These are phyloP conservation scores for Phalanger gymnotis DNA, from an alignment of 2,797 vertebrate genomes.

Conservation along the genomic window DNA sequence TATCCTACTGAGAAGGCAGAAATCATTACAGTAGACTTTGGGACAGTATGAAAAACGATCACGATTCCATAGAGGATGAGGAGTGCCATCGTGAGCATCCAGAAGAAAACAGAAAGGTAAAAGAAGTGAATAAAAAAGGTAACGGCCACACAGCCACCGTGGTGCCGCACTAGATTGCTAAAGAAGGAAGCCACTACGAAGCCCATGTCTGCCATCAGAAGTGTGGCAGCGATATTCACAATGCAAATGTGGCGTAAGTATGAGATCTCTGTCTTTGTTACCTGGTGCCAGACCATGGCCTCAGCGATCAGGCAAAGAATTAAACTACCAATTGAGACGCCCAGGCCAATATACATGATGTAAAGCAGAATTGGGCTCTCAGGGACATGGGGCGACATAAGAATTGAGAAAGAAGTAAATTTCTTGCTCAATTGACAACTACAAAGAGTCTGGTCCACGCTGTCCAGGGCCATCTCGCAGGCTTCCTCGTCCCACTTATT, in stretches of 20 bases:
- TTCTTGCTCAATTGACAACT: conserved; percentile 70
- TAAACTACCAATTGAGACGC: conserved; percentile 82
- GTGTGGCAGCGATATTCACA: conserved; percentile 78
- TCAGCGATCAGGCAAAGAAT: conserved; percentile 82
- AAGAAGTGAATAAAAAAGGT: conserved; percentile 86
- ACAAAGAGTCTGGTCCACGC: conserved; percentile 68
- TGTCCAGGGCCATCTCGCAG: conserved; percentile 65
- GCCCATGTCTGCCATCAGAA: conserved; percentile 80
- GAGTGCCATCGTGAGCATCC: conserved; percentile 85
- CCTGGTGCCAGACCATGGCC: conserved; percentile 81
- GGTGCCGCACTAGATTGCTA: conserved; percentile 38
- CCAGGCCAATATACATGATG: conserved; percentile 79
- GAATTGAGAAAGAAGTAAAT: conserved; percentile 83
- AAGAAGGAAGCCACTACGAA: conserved; percentile 80
- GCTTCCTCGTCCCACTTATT: conserved; percentile 78
- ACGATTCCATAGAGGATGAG: conserved; percentile 86
- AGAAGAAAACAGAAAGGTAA: conserved; percentile 86
- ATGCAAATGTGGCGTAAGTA: conserved; percentile 85
- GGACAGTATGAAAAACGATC: conserved; percentile 84
- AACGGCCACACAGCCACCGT: conserved; percentile 77
- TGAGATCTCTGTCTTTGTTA: conserved; percentile 84
- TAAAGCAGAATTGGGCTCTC: conserved; percentile 33
- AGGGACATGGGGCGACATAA: conserved; percentile 72
- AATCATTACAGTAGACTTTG: conserved; percentile 75
- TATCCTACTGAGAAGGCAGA: conserved; percentile 84